A percentile compares a stretch with the other conserved stretches of the same genome.
Evolutionary conservation across 2,113 vertebrate species (phyloP).

Genomic region (Ploceus nigricollis): DNA sequence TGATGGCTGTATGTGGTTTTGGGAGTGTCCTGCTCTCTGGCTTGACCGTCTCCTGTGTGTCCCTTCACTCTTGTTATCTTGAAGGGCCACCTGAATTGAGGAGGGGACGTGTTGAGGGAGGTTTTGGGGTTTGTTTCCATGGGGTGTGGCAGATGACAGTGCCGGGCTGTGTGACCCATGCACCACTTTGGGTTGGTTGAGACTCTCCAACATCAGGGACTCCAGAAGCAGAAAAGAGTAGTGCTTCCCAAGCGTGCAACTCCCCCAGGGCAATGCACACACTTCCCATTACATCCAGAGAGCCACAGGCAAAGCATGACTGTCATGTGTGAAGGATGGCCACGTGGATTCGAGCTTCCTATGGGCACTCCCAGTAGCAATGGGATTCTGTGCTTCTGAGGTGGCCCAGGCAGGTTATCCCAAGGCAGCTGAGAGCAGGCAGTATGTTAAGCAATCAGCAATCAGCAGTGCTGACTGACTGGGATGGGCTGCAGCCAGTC

Average conservation of each 20-base stretch:
- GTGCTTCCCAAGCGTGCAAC: neutral
- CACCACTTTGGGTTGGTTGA: neutral
- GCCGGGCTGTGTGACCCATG: neutral
- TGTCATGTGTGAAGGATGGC: neutral
- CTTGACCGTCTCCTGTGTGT: rapidly evolving
- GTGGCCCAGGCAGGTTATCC: neutral
- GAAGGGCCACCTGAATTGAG: neutral
- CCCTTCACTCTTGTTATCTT: neutral
- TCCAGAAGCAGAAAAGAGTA: neutral
- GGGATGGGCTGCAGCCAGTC: neutral
- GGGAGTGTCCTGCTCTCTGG: neutral
- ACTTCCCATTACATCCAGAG: neutral
- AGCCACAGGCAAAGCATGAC: neutral
- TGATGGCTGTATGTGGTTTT: rapidly evolving
- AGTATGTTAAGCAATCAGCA: neutral
- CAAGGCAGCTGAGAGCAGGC: neutral
- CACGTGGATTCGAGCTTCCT: rapidly evolving
- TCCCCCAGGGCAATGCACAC: neutral
- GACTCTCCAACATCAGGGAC: neutral
- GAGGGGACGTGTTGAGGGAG: neutral
- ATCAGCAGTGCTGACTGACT: neutral
- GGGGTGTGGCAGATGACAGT: neutral
- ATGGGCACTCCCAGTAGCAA: neutral
- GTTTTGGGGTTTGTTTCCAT: neutral
- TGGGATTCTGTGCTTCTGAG: neutral